Percentiles rank a stretch among this genome's conserved stretches.
These are phyloP conservation scores for Raphicerus campestris DNA, from an alignment of 2,113 vertebrate species.

Conservation along the genomic window DNA sequence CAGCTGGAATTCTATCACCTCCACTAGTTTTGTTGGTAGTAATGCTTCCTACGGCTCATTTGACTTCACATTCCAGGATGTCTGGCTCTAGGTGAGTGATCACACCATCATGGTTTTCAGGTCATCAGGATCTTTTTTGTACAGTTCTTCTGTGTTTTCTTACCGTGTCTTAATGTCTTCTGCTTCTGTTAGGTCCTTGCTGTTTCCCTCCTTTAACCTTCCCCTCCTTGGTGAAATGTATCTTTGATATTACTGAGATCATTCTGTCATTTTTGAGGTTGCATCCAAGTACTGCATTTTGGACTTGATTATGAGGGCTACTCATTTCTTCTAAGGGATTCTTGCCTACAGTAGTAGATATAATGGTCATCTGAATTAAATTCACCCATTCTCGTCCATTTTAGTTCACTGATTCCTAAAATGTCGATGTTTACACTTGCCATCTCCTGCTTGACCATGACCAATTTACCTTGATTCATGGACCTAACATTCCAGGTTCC, in stretches of 20 bases:
- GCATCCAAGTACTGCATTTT: not conserved
- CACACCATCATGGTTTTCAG: not conserved
- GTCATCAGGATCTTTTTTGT: not conserved
- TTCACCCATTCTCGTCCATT: not conserved
- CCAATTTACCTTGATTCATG: not conserved
- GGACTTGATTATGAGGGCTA: not conserved
- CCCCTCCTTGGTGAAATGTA: not conserved
- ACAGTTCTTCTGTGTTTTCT: not conserved
- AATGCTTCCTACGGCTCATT: not conserved
- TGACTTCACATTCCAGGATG: not conserved
- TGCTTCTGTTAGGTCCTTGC: not conserved
- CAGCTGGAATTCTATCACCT: not conserved
- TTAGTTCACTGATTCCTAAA: not conserved
- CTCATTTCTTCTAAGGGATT: not conserved
- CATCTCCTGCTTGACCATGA: not conserved
- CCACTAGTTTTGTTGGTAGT: not conserved
- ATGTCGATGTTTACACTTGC: not conserved
- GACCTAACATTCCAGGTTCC: not conserved
- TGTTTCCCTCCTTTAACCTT: not conserved
- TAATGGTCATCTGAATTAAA: not conserved
- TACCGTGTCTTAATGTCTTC: not conserved
- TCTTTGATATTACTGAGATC: not conserved
- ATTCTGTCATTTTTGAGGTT: not conserved
- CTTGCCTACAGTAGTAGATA: not conserved
- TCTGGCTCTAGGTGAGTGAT: not conserved